Conservation (phyloP, 2,888 invertebrate genomes). For the Euzetes globulus region DNA sequence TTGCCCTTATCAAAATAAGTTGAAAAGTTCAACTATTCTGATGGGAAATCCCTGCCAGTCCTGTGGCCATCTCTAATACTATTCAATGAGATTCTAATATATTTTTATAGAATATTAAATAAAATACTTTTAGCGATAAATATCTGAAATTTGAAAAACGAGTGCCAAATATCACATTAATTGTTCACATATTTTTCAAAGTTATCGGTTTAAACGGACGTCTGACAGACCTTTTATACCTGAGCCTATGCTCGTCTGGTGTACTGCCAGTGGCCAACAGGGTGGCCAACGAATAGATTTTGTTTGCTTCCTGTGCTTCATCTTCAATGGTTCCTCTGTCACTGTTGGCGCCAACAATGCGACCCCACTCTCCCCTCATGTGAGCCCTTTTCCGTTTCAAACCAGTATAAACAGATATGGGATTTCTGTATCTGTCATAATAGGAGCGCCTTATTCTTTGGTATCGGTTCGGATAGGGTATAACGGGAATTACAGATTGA, state of each 20-base stretch:
- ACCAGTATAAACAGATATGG: background rate
- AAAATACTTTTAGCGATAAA: background rate
- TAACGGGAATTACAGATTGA: background rate
- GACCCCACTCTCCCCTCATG: background rate
- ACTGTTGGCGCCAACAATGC: slow-evolving; percentile 1
- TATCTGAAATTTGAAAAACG: background rate
- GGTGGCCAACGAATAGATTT: slow-evolving; percentile 9
- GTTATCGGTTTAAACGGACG: background rate
- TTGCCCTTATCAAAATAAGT: no score
- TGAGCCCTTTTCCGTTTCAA: background rate
- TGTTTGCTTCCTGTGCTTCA: slow-evolving; percentile 15
- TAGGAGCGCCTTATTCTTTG: slow-evolving; percentile 21
- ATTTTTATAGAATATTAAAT: background rate
- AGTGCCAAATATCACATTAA: background rate
- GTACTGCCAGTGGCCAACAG: background rate
- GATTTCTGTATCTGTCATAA: background rate
- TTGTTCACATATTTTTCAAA: background rate
- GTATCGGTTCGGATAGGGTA: slow-evolving; percentile 1
- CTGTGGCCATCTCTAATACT: no score
- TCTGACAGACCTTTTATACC: background rate
- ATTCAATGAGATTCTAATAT: background rate
- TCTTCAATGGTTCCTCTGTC: background rate
- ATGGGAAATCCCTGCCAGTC: no score
- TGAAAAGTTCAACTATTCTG: no score
- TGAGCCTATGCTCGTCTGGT: background rate